phyloP scores from a whole-genome alignment of 2,888 invertebrate genomes.

The Rugalucina vietnamica region DNA sequence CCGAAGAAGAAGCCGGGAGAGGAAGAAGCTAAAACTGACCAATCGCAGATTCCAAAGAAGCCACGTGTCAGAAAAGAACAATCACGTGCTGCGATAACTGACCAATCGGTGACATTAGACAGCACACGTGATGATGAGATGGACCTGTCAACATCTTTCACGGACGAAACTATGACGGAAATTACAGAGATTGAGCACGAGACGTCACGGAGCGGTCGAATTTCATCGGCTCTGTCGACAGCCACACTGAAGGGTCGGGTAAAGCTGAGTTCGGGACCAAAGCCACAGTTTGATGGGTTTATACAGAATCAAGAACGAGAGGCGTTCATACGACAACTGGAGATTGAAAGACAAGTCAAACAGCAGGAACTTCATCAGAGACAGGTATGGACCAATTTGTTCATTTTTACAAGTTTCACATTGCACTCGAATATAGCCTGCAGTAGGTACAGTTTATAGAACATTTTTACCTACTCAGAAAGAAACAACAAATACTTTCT shows the following conservation, averaged over 20 bases:
- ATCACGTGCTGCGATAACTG: neutral
- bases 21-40: too few species aligned
- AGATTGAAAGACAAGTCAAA: slow-evolving; percentile 8
- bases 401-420: too few species aligned
- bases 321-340: neutral
- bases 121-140: neutral
- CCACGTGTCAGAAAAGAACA: neutral
- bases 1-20: neutral
- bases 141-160: neutral
- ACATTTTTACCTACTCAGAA: too few species aligned
- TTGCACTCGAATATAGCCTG: too few species aligned
- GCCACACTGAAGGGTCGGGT: neutral
- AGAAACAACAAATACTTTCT: too few species aligned
- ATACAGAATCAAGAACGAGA: slow-evolving; percentile 36
- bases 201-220: neutral
- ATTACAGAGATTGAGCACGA: neutral
- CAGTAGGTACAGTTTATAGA: too few species aligned
- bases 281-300: slow-evolving; percentile 10
- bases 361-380: slow-evolving; percentile 3
- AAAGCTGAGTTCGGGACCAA: neutral
- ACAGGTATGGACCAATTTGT: too few species aligned
- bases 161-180: neutral
- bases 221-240: neutral
- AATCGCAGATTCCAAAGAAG: neutral
- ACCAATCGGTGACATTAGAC: neutral